Evolutionary conservation across 37 sponge, comb jelly and placozoan genomes (phyloP), one percentile per base, ranked within the genome.

Genomic region (Cliona cf. orientalis): DNA sequence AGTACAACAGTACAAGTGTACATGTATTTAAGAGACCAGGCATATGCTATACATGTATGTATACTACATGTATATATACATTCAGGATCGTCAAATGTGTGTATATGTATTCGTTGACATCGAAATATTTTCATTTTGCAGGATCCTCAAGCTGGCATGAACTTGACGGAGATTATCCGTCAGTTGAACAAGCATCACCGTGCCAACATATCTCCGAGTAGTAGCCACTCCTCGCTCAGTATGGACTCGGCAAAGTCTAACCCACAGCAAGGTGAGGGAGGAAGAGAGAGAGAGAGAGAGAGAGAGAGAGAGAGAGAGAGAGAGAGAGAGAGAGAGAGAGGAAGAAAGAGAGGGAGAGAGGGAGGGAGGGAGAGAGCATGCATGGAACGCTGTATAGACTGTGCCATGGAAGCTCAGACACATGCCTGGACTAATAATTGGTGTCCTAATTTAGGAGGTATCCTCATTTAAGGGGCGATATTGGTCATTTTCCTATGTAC

Each of bases 211-310:
- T 86, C 86, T 29, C 86, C 86, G 12, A 70, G 79, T 65, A 78
- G 79, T 57, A 68, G 72, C 56, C 86, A 86, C 33, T 86, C 86
- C 58, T 61, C 65, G 37, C 72, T 86, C 63, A 86, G 86, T 37
- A 32, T 86, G 21, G 86, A 86, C 72, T 86, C 86, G 2, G 79
- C 86, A 38, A 70, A 72, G 64, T 86, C 86, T 46, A 86, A 44
- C 44, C 86, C 60, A 46, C 45, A 72, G 3, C 72, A 75, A 85
- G 85, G 85, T 76, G 26, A 43, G 43, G 17, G 33, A 25, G 22
- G 28, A 7, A 46, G 59, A 71, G 64, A 71, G 46, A 53, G 44
- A 71, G 64, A 71, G 71, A 71, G 61, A 81, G 72, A 58, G 56
- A 81, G 72, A n/a, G n/a, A n/a, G n/a, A n/a, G n/a, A 58, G 76